Evolutionary conservation across 2,888 invertebrate genomes (phyloP).

Genomic region (Metopia argyrocephala): DNA sequence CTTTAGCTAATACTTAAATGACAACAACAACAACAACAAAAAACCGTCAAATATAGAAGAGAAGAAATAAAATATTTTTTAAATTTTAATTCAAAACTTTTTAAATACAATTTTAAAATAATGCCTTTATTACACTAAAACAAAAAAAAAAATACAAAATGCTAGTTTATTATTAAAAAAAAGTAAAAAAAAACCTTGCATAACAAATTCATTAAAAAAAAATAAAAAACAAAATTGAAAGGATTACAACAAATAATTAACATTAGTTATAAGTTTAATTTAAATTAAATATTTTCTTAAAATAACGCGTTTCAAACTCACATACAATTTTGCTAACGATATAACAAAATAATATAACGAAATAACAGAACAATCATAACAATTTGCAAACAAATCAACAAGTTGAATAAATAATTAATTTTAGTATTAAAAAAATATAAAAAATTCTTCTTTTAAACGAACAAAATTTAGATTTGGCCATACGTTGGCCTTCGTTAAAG

Average conservation of each 20-base stretch:
- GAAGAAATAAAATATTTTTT: conserved; percentile 43
- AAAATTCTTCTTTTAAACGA: no score
- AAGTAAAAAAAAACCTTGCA: conserved; percentile 76
- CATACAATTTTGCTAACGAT: no score
- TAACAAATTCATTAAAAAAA: conserved; percentile 77
- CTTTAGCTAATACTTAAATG: conserved; percentile 39
- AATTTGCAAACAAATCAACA: no score
- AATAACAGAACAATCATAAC: no score
- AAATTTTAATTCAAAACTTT: conserved; percentile 51
- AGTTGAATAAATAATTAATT: no score
- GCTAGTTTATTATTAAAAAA: conserved; percentile 59
- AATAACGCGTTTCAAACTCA: no score
- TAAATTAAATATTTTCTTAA: conserved; percentile 33
- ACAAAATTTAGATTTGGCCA: no score
- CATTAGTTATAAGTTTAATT: background rate
- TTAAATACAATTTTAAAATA: conserved; percentile 59
- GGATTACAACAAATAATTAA: background rate
- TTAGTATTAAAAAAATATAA: no score
- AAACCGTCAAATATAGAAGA: background rate
- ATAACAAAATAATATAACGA: no score
- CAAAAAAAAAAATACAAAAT: conserved; percentile 45
- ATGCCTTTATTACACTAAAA: conserved; percentile 61
- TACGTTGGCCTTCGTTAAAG: no score
- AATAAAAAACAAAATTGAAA: conserved; percentile 32
- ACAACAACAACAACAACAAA: background rate